phyloP scores from a whole-genome alignment of 2,113 vertebrate species.

The Brienomyrus longianalis region DNA sequence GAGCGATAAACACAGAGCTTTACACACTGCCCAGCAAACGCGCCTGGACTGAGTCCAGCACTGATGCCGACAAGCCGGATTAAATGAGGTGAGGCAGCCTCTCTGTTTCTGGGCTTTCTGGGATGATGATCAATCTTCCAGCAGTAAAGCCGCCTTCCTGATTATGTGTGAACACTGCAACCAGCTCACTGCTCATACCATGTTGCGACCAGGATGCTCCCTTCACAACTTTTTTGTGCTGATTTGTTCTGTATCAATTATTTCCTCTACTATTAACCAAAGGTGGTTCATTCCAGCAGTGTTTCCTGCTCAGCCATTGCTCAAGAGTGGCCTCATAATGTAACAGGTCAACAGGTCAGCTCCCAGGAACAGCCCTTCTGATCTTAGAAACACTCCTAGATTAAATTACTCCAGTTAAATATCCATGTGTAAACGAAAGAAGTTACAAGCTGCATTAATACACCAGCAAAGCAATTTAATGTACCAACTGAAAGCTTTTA shows the following conservation, averaged over 20 bases:
- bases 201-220: not conserved
- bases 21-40: not conserved
- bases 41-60: not conserved
- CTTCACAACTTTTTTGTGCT: not conserved
- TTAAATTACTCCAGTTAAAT: not conserved
- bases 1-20: not conserved
- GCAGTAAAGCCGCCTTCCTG: not conserved
- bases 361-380: not conserved
- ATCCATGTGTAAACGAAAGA: not conserved
- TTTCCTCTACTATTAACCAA: not conserved
- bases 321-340: not conserved
- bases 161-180: not conserved
- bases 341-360: not conserved
- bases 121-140: constrained; percentile 2
- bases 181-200: not conserved
- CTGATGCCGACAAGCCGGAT: not conserved
- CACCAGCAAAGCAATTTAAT: not conserved
- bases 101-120: not conserved
- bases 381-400: not conserved
- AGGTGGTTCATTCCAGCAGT: not conserved
- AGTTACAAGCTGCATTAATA: not conserved
- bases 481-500: not conserved
- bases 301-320: not conserved
- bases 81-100: not conserved
- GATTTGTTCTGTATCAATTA: not conserved